A percentile compares a stretch with the other conserved stretches of the same genome.
These are phyloP conservation scores for Notodromas monacha DNA, from an alignment of 2,888 invertebrate genomes.

Conservation along the genomic window DNA sequence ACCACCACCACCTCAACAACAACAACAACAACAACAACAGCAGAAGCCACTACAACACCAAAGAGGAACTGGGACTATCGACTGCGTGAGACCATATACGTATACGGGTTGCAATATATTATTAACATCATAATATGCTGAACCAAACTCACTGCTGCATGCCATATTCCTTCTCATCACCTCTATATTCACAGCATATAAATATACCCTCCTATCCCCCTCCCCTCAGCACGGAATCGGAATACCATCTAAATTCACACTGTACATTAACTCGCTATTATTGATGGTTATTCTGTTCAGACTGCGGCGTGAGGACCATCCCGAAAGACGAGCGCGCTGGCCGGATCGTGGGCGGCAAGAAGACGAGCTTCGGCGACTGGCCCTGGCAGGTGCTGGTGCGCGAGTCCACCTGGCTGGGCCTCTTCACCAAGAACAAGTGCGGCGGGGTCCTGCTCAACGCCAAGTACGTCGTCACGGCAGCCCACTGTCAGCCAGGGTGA, in stretches of 20 bases:
- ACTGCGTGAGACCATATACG: not conserved
- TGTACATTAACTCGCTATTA: no score
- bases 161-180: no score
- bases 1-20: not conserved
- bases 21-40: not conserved
- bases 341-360: constrained; percentile 62
- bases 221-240: no score
- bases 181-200: no score
- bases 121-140: no score
- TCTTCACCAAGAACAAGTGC: constrained; percentile 78
- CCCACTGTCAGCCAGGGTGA: constrained; percentile 77
- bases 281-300: constrained; percentile 23
- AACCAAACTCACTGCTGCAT: no score
- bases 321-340: constrained; percentile 27
- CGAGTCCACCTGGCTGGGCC: constrained; percentile 67
- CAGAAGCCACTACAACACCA: not conserved
- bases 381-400: constrained; percentile 74
- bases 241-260: no score
- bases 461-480: constrained; percentile 58
- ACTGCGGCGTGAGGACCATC: constrained; percentile 53
- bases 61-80: not conserved
- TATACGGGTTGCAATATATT: no score
- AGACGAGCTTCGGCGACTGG: constrained; percentile 51
- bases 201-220: no score
- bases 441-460: constrained; percentile 69